Percentiles rank a stretch among this genome's conserved stretches.
These are phyloP conservation scores for Anableps anableps DNA, from an alignment of 2,797 vertebrate species.

Conservation along the genomic window DNA sequence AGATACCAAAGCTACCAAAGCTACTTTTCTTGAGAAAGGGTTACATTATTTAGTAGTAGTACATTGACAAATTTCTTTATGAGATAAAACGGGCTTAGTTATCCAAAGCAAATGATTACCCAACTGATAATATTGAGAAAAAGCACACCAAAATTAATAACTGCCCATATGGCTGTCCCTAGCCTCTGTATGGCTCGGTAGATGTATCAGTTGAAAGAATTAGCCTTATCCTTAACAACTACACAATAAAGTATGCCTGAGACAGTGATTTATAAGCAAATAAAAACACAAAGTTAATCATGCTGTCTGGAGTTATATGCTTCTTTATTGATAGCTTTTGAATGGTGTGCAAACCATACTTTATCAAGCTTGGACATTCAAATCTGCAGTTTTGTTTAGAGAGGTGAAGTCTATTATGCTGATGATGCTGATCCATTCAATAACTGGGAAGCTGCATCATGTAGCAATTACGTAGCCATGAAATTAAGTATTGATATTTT, in stretches of 20 bases:
- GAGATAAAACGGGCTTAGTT: too few relatives aligned
- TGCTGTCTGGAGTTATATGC: neutral
- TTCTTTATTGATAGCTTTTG: neutral
- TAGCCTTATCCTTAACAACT: neutral
- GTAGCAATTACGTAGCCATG: conserved; percentile 8
- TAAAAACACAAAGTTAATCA: neutral
- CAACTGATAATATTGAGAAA: neutral
- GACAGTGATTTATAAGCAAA: neutral
- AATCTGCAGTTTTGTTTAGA: conserved; percentile 2
- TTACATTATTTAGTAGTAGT: too few relatives aligned
- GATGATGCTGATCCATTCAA: conserved; percentile 1
- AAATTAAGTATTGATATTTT: conserved; percentile 25
- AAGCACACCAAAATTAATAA: neutral
- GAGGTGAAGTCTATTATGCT: neutral
- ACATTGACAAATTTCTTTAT: too few relatives aligned
- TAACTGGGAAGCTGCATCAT: conserved; percentile 9
- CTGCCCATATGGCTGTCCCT: neutral
- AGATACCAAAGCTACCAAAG: neutral
- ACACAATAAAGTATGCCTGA: neutral
- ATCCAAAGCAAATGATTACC: neutral
- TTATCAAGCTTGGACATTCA: neutral
- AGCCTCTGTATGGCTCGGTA: neutral
- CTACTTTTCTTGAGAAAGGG: too few relatives aligned
- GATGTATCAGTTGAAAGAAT: neutral
- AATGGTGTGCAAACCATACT: neutral